These are phyloP conservation scores for Lymantria dispar DNA, from an alignment of 2,888 invertebrate genomes.

Conservation along the genomic window DNA sequence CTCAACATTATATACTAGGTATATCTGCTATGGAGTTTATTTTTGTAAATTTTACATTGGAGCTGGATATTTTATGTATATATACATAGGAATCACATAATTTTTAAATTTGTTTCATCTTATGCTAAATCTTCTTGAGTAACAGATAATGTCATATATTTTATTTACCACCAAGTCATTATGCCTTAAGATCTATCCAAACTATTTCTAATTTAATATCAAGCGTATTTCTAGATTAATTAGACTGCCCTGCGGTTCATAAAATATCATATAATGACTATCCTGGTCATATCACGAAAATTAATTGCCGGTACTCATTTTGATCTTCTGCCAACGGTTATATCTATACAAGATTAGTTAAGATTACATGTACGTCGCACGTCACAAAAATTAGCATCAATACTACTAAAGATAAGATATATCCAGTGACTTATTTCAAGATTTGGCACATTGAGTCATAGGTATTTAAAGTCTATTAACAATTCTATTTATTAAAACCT, in stretches of 20 bases:
- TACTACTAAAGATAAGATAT: neutral
- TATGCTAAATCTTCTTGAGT: too few species aligned
- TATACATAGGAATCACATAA: too few species aligned
- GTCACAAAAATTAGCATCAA: constrained; percentile 12
- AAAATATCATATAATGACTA: constrained; percentile 29
- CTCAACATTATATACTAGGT: too few species aligned
- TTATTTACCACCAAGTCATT: constrained; percentile 16
- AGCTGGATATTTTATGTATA: too few species aligned
- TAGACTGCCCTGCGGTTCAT: constrained; percentile 16
- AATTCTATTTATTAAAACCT: too few species aligned
- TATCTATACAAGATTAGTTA: constrained; percentile 27
- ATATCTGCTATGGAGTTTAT: too few species aligned
- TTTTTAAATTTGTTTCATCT: too few species aligned
- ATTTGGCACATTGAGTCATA: too few species aligned
- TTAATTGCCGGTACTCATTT: constrained; percentile 28
- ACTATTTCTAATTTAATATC: constrained; percentile 10
- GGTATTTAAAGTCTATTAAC: too few species aligned
- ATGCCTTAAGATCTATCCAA: constrained; percentile 2
- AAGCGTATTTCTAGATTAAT: constrained; percentile 30
- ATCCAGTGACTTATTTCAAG: too few species aligned
- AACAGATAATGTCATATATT: neutral
- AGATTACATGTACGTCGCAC: constrained; percentile 21
- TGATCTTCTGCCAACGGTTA: constrained; percentile 31
- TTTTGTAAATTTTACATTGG: too few species aligned
- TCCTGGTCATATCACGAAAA: constrained; percentile 31